phyloP scores from a whole-genome alignment of 2,113 vertebrate genomes.

The Tretioscincus oriximinensis region DNA sequence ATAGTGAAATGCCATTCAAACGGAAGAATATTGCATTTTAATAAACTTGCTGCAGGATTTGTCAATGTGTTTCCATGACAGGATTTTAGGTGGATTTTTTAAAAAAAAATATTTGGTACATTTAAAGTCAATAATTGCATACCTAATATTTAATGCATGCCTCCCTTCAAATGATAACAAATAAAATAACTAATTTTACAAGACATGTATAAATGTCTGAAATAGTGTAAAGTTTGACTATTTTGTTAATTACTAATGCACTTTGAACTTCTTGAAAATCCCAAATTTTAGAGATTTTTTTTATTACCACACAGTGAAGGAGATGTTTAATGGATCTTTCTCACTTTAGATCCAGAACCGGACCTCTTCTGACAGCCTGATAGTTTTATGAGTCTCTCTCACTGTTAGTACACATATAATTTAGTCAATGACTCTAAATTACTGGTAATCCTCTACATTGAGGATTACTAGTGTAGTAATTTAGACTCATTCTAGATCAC shows the following conservation, averaged over 20 bases:
- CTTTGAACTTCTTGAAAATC: no score
- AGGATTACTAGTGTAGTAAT: no score
- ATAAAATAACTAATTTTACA: background rate
- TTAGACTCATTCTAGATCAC: no score
- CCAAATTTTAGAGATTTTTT: no score
- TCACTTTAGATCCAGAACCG: no score
- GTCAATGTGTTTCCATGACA: conserved; percentile 47
- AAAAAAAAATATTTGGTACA: conserved; percentile 47
- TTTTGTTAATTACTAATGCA: background rate
- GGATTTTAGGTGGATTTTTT: conserved; percentile 33
- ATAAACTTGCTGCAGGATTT: conserved; percentile 47
- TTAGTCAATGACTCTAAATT: no score
- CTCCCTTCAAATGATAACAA: background rate
- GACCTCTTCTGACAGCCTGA: no score
- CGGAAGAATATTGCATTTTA: conserved; percentile 47
- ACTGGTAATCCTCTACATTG: no score
- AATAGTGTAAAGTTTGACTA: background rate
- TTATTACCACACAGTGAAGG: no score
- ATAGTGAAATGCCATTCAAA: conserved; percentile 47
- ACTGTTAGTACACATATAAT: no score
- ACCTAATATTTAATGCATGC: conserved; percentile 16
- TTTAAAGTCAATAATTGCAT: conserved; percentile 46
- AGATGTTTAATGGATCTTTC: no score
- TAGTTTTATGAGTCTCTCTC: no score
- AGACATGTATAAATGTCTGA: background rate